Evolutionary conservation across 2,888 invertebrate genomes (phyloP), one percentile per base, ranked within the genome.

Genomic region (Seladonia tumulorum): DNA sequence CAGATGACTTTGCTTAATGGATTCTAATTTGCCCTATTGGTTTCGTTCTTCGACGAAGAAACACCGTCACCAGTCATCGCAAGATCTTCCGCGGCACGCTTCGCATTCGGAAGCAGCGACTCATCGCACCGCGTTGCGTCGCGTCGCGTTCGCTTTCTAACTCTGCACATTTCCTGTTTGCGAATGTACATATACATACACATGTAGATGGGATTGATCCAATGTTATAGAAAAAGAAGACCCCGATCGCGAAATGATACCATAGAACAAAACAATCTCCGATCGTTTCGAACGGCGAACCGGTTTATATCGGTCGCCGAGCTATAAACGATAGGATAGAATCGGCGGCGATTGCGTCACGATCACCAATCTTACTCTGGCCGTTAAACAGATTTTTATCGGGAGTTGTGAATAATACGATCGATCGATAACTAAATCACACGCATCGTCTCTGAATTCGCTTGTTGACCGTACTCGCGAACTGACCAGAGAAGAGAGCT

Each of bases 401-500:
- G 25, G 60, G 12, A 68, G 18, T 12, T 12, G 22, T 68, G n/a
- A 68, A 68, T 39, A 42, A 68, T 68, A 39, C 39, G 39, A 68
- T 39, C 39, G 68, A n/a, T 35, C 22, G 53, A 63, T 73, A 74
- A 68, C n/a, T 53, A 76, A 57, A 72, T 39, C 25, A 39, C 39
- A 29, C 42, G 25, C 63, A 16, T 10, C 45, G 16, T 73, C 22
- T 60, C 39, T 35, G 63, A 18, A 25, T 75, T 35, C 29, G 49
- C 18, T 29, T 16, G 73, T 76, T 81, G 60, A 22, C 57, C 49
- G 16, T 49, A 7, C 3, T n/a, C 29, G 35, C 39, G 39, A n/a
- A 74, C 75, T 47, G 57, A 35, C 68, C 73, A 60, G 29, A 42
- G 47, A 76, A 60, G 18, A 35, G 42, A 76, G 66, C 66, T 91